Evolutionary conservation across 2,797 vertebrate genomes (phyloP).

Genomic region (Coreius guichenoti): DNA sequence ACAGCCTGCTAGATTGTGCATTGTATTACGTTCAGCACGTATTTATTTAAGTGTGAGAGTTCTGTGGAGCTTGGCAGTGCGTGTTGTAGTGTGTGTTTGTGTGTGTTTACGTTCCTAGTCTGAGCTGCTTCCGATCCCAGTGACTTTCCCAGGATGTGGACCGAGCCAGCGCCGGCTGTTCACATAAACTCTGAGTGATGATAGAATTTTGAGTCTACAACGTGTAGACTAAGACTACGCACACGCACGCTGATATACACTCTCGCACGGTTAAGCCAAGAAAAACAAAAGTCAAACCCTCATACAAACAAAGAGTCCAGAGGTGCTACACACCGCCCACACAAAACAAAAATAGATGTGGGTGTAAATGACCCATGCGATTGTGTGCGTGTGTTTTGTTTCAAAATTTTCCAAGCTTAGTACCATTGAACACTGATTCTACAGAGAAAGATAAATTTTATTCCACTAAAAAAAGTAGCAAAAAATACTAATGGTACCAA

Average conservation of each 20-base stretch:
- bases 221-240: conserved; percentile 28
- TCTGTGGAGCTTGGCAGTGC: conserved; percentile 24
- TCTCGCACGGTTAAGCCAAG: conserved; percentile 46
- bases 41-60: conserved; percentile 33
- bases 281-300: conserved; percentile 54
- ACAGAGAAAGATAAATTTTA: neutral
- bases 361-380: conserved; percentile 55
- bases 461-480: neutral
- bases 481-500: neutral
- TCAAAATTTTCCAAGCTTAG: conserved; percentile 33
- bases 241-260: conserved; percentile 21
- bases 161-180: conserved; percentile 50
- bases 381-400: conserved; percentile 37
- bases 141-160: conserved; percentile 55
- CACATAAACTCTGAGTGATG: conserved; percentile 63
- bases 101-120: conserved; percentile 54
- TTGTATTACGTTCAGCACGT: conserved; percentile 27
- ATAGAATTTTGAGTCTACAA: conserved; percentile 49
- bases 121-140: conserved; percentile 52
- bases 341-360: conserved; percentile 54
- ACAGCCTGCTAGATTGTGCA: conserved; percentile 23
- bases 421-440: neutral
- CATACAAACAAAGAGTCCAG: conserved; percentile 36
- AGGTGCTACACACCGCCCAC: conserved; percentile 40
- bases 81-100: conserved; percentile 31